Conservation (phyloP, 2,797 vertebrate species). For the Dermochelys coriacea region DNA sequence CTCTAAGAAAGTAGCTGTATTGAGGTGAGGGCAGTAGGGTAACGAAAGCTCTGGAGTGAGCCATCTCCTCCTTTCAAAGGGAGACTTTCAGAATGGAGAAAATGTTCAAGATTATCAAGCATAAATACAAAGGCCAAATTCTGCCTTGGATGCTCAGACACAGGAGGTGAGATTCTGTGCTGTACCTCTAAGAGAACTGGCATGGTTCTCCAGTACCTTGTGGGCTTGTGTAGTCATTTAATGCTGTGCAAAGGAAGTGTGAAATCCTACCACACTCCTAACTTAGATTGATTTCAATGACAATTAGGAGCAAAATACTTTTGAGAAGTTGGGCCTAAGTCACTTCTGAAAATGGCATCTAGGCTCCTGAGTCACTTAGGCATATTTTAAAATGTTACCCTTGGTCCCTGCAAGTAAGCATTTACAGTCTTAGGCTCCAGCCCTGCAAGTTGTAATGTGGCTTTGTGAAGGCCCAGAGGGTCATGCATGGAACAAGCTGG, state of each 20-base stretch:
- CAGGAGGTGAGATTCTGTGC: not conserved
- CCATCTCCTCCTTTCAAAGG: not conserved
- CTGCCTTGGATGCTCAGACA: rapidly evolving
- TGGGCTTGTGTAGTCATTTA: not conserved
- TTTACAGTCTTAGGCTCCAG: no score
- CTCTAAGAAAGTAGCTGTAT: not conserved
- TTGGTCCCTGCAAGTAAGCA: no score
- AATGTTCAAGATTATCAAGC: not conserved
- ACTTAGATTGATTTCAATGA: not conserved
- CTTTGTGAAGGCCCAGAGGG: no score
- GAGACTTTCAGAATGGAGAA: not conserved
- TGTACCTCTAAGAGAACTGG: not conserved
- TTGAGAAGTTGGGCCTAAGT: not conserved
- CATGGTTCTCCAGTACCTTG: not conserved
- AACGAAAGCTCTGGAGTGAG: not conserved
- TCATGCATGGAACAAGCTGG: no score
- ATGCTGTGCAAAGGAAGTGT: not conserved
- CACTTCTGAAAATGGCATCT: not conserved
- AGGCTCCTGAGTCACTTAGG: no score
- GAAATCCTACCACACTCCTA: not conserved
- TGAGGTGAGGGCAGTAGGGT: not conserved
- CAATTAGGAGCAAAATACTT: not conserved
- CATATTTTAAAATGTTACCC: no score
- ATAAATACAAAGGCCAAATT: not conserved
- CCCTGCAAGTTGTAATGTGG: no score